These are phyloP conservation scores for Petrocephalus sullivani DNA, from an alignment of 2,797 vertebrate species.

Conservation along the genomic window DNA sequence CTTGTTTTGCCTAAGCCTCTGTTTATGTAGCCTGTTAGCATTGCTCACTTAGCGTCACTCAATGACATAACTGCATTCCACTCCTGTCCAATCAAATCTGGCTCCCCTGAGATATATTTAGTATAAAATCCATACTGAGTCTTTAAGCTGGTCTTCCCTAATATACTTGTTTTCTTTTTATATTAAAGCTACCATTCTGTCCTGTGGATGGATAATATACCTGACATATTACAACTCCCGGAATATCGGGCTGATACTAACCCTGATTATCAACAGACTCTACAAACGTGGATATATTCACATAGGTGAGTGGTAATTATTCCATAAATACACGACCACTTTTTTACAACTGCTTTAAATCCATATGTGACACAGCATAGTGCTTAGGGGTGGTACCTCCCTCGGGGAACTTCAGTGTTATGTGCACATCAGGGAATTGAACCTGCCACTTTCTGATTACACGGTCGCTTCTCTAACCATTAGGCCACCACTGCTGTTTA, in stretches of 20 bases:
- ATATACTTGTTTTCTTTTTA: neutral
- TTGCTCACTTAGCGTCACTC: neutral
- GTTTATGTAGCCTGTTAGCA: neutral
- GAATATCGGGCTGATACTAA: constrained; percentile 95
- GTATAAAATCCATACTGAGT: neutral
- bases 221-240: constrained; percentile 98
- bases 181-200: constrained; percentile 91
- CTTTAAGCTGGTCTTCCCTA: neutral
- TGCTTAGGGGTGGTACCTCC: too few relatives aligned
- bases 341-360: too few relatives aligned
- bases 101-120: neutral
- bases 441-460: too few relatives aligned
- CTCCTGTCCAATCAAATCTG: neutral
- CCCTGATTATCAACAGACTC: constrained; percentile 89
- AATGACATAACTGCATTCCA: neutral
- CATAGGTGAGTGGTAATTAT: constrained; percentile 72
- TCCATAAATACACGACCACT: neutral
- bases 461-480: too few relatives aligned
- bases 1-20: neutral
- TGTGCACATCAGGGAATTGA: too few relatives aligned
- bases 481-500: too few relatives aligned
- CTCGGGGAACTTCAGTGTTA: too few relatives aligned
- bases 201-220: constrained; percentile 99
- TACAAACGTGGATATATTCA: constrained; percentile 98
- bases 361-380: too few relatives aligned